Percentiles rank a stretch among this genome's conserved stretches.
Evolutionary conservation across 2,113 vertebrate genomes (phyloP).

Genomic region (Salvelinus sp.): DNA sequence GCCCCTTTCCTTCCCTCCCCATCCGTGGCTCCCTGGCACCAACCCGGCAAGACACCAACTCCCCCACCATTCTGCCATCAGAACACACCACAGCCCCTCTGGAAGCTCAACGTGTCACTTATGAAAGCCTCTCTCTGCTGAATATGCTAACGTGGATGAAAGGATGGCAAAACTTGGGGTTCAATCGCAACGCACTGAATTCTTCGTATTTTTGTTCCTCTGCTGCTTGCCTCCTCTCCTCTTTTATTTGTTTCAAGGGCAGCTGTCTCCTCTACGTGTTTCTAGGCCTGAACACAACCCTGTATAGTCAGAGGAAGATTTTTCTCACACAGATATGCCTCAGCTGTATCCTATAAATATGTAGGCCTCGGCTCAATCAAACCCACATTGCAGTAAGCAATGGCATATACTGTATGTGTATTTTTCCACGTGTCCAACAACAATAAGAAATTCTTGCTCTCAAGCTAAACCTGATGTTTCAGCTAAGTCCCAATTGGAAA

Average conservation of each 20-base stretch:
- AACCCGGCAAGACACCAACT: conserved; percentile 30
- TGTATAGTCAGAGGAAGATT: conserved; percentile 9
- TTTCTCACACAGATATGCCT: neutral
- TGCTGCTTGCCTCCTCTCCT: conserved; percentile 33
- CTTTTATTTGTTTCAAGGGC: conserved; percentile 59
- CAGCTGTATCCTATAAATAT: neutral
- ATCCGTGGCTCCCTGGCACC: conserved; percentile 25
- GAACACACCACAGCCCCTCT: conserved; percentile 50
- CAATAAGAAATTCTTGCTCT: neutral
- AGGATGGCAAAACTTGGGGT: conserved; percentile 57
- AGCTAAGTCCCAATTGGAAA: neutral
- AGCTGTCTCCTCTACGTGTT: conserved; percentile 34
- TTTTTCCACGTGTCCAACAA: too few relatives aligned
- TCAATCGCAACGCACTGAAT: conserved; percentile 25
- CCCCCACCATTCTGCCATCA: conserved; percentile 41
- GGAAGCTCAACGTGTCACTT: conserved; percentile 64
- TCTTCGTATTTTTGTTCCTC: conserved; percentile 30
- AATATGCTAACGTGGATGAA: conserved; percentile 54
- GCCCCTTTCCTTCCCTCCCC: conserved; percentile 18
- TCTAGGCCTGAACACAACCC: conserved; percentile 21
- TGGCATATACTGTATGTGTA: neutral
- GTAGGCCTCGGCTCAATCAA: neutral
- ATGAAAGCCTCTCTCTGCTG: conserved; percentile 57
- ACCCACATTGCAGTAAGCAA: neutral
- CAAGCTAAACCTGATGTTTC: neutral